Conservation (phyloP, 92 coral and sea anemone genomes). For the Epizoanthus illoricatus region DNA sequence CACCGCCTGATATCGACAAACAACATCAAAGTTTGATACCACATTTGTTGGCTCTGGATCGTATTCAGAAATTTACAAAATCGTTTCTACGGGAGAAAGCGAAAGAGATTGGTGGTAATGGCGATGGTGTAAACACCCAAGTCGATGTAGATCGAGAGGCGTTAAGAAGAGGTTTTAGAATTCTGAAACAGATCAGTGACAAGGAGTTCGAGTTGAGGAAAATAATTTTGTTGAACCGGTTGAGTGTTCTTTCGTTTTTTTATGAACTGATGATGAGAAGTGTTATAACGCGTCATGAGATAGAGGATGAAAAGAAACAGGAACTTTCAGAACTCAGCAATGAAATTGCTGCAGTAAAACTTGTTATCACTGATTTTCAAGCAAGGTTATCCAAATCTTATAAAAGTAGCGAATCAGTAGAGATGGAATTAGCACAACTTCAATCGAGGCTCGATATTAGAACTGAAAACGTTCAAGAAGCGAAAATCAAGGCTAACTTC, state of each 20-base stretch:
- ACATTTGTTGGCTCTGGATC: constrained; percentile 23
- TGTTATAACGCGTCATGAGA: not conserved
- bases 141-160: not conserved
- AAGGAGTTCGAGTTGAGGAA: constrained; percentile 5
- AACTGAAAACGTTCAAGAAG: not conserved
- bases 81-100: constrained; percentile 26
- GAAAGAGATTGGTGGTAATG: constrained; percentile 11
- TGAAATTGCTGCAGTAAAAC: constrained; percentile 16
- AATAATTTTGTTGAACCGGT: not conserved
- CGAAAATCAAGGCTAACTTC: constrained; percentile 20
- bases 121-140: not conserved
- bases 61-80: not conserved
- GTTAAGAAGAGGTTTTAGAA: not conserved
- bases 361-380: constrained; percentile 4
- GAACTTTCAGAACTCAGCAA: not conserved
- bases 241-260: constrained; percentile 13
- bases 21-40: constrained; percentile 25
- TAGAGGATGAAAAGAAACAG: not conserved
- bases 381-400: not conserved
- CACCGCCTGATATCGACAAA: constrained; percentile 30
- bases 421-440: constrained; percentile 17
- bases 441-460: constrained; percentile 8
- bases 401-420: not conserved
- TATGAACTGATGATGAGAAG: constrained; percentile 12
- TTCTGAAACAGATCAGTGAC: not conserved